phyloP scores from a whole-genome alignment of 23 tunicate species.

The Ascidia mentula region DNA sequence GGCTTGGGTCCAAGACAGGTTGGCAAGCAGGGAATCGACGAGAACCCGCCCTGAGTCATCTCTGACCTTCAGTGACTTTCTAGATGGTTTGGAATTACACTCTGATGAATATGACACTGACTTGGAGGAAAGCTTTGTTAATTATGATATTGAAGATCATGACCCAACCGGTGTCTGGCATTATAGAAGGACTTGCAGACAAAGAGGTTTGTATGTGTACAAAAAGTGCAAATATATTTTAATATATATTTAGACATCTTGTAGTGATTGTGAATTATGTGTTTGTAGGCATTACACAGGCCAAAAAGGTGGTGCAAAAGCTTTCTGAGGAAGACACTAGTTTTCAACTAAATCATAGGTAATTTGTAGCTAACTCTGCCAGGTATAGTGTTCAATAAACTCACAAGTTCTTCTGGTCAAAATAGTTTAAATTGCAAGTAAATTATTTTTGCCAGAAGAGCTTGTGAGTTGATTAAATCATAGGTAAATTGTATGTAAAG shows the following conservation, averaged over 20 bases:
- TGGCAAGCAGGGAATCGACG: slow-evolving; percentile 59
- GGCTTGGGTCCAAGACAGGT: slow-evolving; percentile 65
- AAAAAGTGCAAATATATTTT: no score
- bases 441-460: no score
- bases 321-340: slow-evolving; percentile 22
- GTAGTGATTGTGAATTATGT: no score
- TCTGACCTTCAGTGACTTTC: slow-evolving; percentile 67
- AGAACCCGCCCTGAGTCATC: slow-evolving; percentile 61
- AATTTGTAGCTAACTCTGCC: no score
- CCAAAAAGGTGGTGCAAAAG: slow-evolving; percentile 45
- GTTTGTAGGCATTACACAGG: slow-evolving; percentile 44
- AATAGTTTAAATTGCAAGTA: no score
- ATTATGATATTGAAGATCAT: not conserved
- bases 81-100: slow-evolving; percentile 51
- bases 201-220: slow-evolving; percentile 36
- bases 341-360: slow-evolving; percentile 69
- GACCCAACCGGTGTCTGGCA: slow-evolving; percentile 52
- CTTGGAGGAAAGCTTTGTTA: slow-evolving; percentile 62
- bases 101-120: slow-evolving; percentile 94
- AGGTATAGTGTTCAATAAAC: no score
- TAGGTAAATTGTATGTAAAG: no score
- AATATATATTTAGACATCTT: no score
- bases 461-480: no score
- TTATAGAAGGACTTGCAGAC: slow-evolving; percentile 37
- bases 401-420: no score